A percentile compares a stretch with the other conserved stretches of the same genome.
These are phyloP conservation scores for Drosophila pseudotakahashii DNA, from an alignment of 2,888 invertebrate species.

Conservation along the genomic window DNA sequence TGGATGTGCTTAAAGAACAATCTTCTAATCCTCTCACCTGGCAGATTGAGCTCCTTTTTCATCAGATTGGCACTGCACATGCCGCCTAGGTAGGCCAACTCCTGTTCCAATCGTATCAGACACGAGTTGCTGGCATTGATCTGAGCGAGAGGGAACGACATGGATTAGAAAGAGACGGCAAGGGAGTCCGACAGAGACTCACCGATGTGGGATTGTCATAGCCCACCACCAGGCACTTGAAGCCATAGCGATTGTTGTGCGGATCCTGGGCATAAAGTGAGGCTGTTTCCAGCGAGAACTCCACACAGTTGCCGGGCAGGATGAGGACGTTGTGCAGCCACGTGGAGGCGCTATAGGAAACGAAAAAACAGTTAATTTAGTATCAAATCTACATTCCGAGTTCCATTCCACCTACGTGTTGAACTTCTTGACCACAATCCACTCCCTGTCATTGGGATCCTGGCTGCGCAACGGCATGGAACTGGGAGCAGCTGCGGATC, in stretches of 20 bases:
- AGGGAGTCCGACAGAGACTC: constrained; percentile 18
- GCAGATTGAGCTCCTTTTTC: constrained; percentile 91
- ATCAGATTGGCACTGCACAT: constrained; percentile 96
- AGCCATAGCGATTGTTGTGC: constrained; percentile 90
- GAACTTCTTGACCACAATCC: constrained; percentile 88
- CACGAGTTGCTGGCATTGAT: constrained; percentile 83
- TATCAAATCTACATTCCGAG: no score
- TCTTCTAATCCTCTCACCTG: constrained; percentile 73
- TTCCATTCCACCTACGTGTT: constrained; percentile 84
- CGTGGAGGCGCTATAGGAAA: constrained; percentile 73
- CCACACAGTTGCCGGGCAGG: constrained; percentile 96
- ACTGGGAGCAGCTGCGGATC: constrained; percentile 53
- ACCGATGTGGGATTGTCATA: constrained; percentile 90
- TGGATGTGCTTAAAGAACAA: no score
- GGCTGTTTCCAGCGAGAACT: constrained; percentile 97
- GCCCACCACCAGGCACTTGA: constrained; percentile 92
- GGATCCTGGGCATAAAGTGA: constrained; percentile 97
- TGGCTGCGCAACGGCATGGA: constrained; percentile 48
- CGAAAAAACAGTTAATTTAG: no score
- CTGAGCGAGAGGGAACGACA: constrained; percentile 55
- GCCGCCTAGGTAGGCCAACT: constrained; percentile 94
- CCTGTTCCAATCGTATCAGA: constrained; percentile 91
- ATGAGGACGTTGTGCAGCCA: constrained; percentile 96
- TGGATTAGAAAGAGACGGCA: neutral
- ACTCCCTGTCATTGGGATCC: constrained; percentile 82